Evolutionary conservation across 2,888 invertebrate genomes (phyloP).

Genomic region (Ochropleura leucogaster): DNA sequence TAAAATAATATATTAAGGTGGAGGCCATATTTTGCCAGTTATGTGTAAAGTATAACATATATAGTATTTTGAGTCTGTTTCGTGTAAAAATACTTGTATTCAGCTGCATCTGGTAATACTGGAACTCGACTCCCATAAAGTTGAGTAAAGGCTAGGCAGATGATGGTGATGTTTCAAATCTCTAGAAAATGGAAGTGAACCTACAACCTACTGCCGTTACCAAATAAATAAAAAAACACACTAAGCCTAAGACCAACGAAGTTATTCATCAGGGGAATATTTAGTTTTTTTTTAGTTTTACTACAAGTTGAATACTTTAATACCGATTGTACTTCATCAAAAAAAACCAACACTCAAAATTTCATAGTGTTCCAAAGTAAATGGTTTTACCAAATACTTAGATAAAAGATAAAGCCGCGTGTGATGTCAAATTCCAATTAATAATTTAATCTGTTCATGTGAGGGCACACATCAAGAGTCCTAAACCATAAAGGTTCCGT

Average conservation of each 20-base stretch:
- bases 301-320: neutral
- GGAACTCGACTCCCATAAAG: too few species aligned
- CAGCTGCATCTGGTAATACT: too few species aligned
- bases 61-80: too few species aligned
- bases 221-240: too few species aligned
- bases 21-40: neutral
- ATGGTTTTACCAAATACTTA: neutral
- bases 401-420: neutral
- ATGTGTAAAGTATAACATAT: too few species aligned
- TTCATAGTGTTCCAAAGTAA: neutral
- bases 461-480: slow-evolving; percentile 9
- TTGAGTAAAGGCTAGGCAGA: too few species aligned
- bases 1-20: neutral
- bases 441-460: slow-evolving; percentile 36
- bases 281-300: neutral
- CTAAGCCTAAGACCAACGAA: too few species aligned
- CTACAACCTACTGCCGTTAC: too few species aligned
- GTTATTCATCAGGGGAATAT: too few species aligned
- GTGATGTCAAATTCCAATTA: slow-evolving; percentile 27
- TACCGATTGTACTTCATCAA: too few species aligned
- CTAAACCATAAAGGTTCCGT: slow-evolving; percentile 26
- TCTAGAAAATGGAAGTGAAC: neutral
- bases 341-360: neutral
- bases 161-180: neutral
- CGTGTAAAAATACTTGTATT: too few species aligned